A percentile compares a stretch with the other conserved stretches of the same genome.
phyloP scores from a whole-genome alignment of 2,797 vertebrate species.

The Cryptoprocta ferox region DNA sequence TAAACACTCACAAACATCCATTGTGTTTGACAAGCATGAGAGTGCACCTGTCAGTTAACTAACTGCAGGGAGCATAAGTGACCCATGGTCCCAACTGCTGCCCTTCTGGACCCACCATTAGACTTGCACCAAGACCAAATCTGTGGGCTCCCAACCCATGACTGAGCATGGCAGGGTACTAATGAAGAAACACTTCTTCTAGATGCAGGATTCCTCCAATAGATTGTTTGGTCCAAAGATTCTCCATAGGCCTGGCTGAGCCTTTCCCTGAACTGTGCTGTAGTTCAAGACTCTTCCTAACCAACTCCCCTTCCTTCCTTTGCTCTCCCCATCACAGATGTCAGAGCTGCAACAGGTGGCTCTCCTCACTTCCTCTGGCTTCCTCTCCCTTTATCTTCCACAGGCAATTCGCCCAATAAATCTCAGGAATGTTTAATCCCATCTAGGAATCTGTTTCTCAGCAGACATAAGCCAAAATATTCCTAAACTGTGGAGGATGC shows the following conservation, averaged over 20 bases:
- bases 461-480: neutral
- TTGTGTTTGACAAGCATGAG: neutral
- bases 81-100: neutral
- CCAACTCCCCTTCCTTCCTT: neutral
- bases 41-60: neutral
- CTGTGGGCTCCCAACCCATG: neutral
- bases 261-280: neutral
- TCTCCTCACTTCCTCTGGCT: neutral
- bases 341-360: neutral
- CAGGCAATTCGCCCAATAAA: neutral
- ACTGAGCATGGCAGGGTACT: no score
- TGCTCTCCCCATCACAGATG: neutral
- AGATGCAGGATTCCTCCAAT: neutral
- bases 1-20: neutral
- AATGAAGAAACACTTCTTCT: neutral
- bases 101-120: neutral
- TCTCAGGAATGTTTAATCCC: neutral
- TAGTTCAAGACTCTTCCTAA: neutral
- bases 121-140: no score
- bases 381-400: neutral
- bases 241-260: neutral
- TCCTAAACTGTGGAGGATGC: neutral
- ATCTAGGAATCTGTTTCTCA: neutral
- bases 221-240: neutral
- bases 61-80: neutral